Evolutionary conservation across 2,113 vertebrate species (phyloP), one percentile per base, ranked within the genome.

Genomic region (Aptenodytes patagonicus): DNA sequence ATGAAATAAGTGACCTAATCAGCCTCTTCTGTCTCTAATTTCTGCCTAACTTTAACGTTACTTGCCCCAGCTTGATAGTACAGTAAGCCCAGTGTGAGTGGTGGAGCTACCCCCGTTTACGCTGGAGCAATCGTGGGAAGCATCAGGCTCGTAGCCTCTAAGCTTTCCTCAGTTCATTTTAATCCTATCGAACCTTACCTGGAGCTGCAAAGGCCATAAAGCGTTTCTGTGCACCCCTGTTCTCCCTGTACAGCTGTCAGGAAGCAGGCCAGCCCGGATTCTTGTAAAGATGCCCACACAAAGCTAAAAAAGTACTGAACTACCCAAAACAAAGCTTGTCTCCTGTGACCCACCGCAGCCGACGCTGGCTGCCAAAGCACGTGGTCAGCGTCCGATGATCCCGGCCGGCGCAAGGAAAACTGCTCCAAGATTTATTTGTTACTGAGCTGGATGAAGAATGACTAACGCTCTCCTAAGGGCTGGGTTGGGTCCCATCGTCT

Each of bases 1-100:
- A 77, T 69, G 71, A 94, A 96, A 77, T 83, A 73, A 89, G 87
- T 94, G 97, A 94, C 95, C 96, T 94, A 83, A 94, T 94, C 91
- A 96, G 87, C 51, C 38, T 90, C 34, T 91, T 87, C 87, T 93
- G 94, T 83, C 91, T 95, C 58, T 70, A 13, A 9, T 88, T 96
- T 69, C 94, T 95, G 73, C 82, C 89, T 90, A 6, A 44, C n/a
- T 80, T 75, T 90, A 93, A 80, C 34, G 14, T 58, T 54, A 31
- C 54, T 82, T 26, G 9, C 54, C 81, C 81, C 87, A 85, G 89
- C 71, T 38, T 69, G 68, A 64, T 20, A 54, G 87, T 6, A 32
- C 46, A 58, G 72, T 51, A 36, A 71, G 69, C 47, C 64, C 10
- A 4, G 62, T 11, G 79, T 70, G 81, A 73, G 62, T 16, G 65